These are phyloP conservation scores for Apocheima hispidaria DNA, from an alignment of 2,888 invertebrate genomes.

Conservation along the genomic window DNA sequence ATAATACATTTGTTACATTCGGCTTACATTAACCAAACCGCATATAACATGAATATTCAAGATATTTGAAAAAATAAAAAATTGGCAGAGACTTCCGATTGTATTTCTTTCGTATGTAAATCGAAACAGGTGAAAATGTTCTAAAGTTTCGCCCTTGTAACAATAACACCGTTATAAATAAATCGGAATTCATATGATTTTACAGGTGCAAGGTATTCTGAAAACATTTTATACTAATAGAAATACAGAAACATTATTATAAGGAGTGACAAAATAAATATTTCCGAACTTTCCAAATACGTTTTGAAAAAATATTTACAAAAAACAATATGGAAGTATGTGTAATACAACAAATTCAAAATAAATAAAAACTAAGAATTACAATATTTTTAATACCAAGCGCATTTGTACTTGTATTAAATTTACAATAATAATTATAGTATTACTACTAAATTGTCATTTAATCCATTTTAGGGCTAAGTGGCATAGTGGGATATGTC, in stretches of 20 bases:
- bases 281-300: neutral
- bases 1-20: conserved; percentile 8
- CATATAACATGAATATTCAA: neutral
- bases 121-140: conserved; percentile 1
- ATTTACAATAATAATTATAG: conserved; percentile 52
- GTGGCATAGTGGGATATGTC: conserved; percentile 81
- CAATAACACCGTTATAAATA: neutral
- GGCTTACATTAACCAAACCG: neutral
- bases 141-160: neutral
- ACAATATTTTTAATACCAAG: conserved; percentile 49
- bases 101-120: neutral
- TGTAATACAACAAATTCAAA: conserved; percentile 53
- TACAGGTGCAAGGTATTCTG: neutral
- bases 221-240: neutral
- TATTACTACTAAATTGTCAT: conserved; percentile 44
- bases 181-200: neutral
- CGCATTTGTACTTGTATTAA: conserved; percentile 56
- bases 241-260: too few relatives aligned
- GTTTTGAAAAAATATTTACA: neutral
- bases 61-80: neutral
- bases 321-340: too few relatives aligned
- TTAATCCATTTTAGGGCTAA: conserved; percentile 51
- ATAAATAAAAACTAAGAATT: conserved; percentile 47
- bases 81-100: neutral
- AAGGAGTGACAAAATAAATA: neutral